These are phyloP conservation scores for Polydrusus pterygomalis DNA, from an alignment of 2,888 invertebrate species.

Conservation along the genomic window DNA sequence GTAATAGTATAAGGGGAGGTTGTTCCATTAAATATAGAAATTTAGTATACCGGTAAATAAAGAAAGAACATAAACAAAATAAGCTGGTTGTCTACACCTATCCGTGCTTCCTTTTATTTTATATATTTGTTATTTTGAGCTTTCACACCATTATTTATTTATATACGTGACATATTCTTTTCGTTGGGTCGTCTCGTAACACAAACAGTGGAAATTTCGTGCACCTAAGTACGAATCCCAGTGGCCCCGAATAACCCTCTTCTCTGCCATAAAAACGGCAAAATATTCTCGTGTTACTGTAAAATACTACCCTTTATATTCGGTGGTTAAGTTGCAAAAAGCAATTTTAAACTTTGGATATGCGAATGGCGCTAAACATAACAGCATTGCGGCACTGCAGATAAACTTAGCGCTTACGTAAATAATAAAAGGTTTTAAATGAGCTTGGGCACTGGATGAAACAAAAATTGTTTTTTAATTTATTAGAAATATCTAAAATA, in stretches of 20 bases:
- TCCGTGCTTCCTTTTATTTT: neutral
- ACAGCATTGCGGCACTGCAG: conserved; percentile 27
- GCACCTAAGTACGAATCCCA: conserved; percentile 48
- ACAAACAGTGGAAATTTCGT: conserved; percentile 37
- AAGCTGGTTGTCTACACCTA: too few species aligned
- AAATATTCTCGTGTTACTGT: conserved; percentile 42
- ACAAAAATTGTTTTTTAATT: neutral
- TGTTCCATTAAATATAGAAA: too few species aligned
- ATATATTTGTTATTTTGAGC: neutral
- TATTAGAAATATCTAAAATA: too few species aligned
- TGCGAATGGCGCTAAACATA: conserved; percentile 18
- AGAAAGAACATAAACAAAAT: too few species aligned
- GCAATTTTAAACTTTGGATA: conserved; percentile 43
- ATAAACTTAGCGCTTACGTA: conserved; percentile 21
- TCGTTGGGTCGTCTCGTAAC: conserved; percentile 35
- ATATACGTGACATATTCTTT: conserved; percentile 43
- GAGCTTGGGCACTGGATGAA: neutral
- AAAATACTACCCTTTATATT: conserved; percentile 37
- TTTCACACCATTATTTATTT: conserved; percentile 39
- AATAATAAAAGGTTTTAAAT: neutral
- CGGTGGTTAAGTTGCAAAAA: conserved; percentile 35
- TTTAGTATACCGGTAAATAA: too few species aligned
- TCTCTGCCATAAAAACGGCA: conserved; percentile 45
- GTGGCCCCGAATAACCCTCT: conserved; percentile 42
- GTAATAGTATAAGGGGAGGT: too few species aligned